These are phyloP conservation scores for Corythaixoides concolor DNA, from an alignment of 2,113 vertebrate species.

Conservation along the genomic window DNA sequence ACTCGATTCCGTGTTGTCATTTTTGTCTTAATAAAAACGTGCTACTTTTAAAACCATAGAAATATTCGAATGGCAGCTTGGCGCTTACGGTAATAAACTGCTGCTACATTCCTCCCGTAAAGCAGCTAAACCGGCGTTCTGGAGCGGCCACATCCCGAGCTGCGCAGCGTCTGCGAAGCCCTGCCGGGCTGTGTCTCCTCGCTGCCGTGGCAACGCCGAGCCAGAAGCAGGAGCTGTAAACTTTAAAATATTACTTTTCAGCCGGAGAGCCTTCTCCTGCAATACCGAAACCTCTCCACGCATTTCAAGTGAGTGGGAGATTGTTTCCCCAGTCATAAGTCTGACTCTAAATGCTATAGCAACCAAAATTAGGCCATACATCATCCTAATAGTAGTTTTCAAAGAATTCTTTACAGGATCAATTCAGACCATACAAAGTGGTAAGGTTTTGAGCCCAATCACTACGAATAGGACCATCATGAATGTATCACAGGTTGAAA, in stretches of 20 bases:
- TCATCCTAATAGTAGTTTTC: conserved; percentile 79
- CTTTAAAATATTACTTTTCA: conserved; percentile 66
- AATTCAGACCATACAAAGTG: conserved; percentile 67
- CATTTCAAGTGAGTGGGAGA: conserved; percentile 60
- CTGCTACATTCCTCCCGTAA: background rate
- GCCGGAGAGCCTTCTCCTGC: conserved; percentile 42
- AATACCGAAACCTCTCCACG: conserved; percentile 44
- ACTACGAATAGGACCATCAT: background rate
- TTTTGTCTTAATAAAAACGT: background rate
- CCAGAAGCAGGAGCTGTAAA: conserved; percentile 71
- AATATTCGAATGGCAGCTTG: background rate
- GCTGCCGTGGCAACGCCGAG: conserved; percentile 62
- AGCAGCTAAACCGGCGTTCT: background rate
- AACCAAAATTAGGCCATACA: conserved; percentile 81
- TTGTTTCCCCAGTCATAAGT: conserved; percentile 52
- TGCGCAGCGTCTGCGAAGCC: background rate
- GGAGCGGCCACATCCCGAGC: conserved; percentile 7
- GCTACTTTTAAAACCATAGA: background rate
- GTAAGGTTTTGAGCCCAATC: conserved; percentile 22
- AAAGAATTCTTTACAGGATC: conserved; percentile 78
- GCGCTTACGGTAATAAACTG: conserved; percentile 29
- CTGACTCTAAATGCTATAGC: conserved; percentile 75
- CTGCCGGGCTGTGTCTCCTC: background rate
- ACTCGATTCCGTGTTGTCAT: background rate
- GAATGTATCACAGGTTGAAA: background rate